Percentiles rank a stretch among this genome's conserved stretches.
These are phyloP conservation scores for Drosophila obscura DNA, from an alignment of 1,140 invertebrate species.

Conservation along the genomic window DNA sequence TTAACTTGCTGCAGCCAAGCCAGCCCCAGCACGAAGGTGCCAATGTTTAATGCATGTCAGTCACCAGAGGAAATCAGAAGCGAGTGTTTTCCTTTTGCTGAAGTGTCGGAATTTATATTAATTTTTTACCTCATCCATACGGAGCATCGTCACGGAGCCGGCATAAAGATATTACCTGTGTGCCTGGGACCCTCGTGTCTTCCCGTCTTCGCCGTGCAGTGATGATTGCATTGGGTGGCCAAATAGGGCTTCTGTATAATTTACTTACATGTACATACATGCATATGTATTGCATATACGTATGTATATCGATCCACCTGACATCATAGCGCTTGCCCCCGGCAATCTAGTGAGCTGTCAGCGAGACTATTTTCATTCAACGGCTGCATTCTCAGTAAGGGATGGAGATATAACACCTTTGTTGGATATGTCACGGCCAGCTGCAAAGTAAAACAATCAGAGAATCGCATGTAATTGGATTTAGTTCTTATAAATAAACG, in stretches of 20 bases:
- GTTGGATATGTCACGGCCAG: slow-evolving; percentile 24
- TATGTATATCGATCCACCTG: slow-evolving; percentile 34
- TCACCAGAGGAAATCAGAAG: slow-evolving; percentile 26
- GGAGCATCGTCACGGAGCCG: slow-evolving; percentile 10
- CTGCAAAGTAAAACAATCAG: slow-evolving; percentile 30
- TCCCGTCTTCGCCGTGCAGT: not conserved
- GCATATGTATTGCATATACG: slow-evolving; percentile 10
- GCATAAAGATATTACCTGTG: slow-evolving; percentile 25
- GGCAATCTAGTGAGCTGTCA: slow-evolving; percentile 30
- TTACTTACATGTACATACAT: slow-evolving; percentile 19
- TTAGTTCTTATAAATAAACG: not conserved
- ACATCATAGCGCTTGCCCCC: not conserved
- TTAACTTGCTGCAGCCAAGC: slow-evolving; percentile 50
- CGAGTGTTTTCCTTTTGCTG: not conserved
- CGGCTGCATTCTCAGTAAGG: not conserved
- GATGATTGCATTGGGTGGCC: slow-evolving; percentile 11
- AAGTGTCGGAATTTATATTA: slow-evolving; percentile 13
- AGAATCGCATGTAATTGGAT: slow-evolving; percentile 30
- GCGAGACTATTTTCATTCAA: slow-evolving; percentile 13
- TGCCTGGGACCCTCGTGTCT: not conserved
- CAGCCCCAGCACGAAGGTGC: slow-evolving; percentile 34
- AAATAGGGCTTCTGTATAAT: slow-evolving; percentile 32
- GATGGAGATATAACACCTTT: slow-evolving; percentile 25
- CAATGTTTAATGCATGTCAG: slow-evolving; percentile 68
- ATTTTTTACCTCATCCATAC: slow-evolving; percentile 26